These are phyloP conservation scores for Polypterus bichir DNA, from an alignment of 2,113 vertebrate genomes.

Conservation along the genomic window DNA sequence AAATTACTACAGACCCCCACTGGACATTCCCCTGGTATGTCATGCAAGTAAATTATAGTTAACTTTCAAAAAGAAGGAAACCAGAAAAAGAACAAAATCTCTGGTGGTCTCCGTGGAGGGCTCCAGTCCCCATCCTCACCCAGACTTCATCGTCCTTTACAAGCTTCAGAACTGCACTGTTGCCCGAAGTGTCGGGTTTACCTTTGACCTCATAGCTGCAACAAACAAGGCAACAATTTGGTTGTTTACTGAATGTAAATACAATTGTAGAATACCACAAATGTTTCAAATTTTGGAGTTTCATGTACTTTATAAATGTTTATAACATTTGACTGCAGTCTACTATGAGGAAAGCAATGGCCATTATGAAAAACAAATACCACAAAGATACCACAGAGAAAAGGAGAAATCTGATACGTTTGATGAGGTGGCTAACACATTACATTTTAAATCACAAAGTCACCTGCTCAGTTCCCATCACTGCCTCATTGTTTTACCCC, in stretches of 20 bases:
- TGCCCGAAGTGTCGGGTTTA: constrained; percentile 63
- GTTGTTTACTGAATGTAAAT: neutral
- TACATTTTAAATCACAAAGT: too few species aligned
- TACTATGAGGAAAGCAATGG: neutral
- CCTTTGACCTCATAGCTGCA: constrained; percentile 62
- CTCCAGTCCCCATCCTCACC: constrained; percentile 64
- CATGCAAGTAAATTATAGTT: neutral
- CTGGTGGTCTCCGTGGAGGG: constrained; percentile 65
- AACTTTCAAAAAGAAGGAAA: constrained; percentile 66
- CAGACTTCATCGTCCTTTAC: constrained; percentile 65
- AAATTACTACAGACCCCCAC: too few species aligned
- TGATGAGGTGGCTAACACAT: too few species aligned
- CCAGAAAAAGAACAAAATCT: constrained; percentile 67
- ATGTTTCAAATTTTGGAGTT: too few species aligned
- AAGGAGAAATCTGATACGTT: too few species aligned
- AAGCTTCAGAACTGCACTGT: constrained; percentile 61
- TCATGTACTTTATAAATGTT: neutral
- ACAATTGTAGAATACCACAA: neutral
- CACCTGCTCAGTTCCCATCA: too few species aligned
- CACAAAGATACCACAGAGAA: too few species aligned
- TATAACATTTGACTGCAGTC: neutral
- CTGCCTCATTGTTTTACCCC: too few species aligned
- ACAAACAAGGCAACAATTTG: constrained; percentile 10
- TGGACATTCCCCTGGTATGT: too few species aligned
- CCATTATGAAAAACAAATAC: neutral